Percentiles rank a stretch among this genome's conserved stretches.
Conservation (phyloP, 1,140 invertebrate species). For the Cydia splendana region DNA sequence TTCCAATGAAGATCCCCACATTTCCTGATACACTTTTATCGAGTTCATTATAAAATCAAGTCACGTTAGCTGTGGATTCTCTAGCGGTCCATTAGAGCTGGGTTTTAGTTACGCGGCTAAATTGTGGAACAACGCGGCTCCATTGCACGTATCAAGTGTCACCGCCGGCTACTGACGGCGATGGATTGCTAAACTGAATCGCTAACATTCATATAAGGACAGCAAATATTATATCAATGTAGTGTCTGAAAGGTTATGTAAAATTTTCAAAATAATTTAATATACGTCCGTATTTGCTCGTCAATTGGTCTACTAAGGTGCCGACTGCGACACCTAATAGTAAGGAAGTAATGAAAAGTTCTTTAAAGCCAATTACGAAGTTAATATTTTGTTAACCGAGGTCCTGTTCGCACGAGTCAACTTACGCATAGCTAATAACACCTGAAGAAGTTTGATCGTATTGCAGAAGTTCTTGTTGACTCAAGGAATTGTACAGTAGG, state of each 20-base stretch:
- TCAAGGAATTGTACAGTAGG: too few relatives aligned
- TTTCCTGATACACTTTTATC: not conserved
- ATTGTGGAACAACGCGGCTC: conserved; percentile 73
- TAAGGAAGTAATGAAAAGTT: too few relatives aligned
- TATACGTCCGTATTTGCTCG: too few relatives aligned
- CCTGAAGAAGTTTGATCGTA: too few relatives aligned
- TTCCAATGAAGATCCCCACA: not conserved
- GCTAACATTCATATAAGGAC: conserved; percentile 23
- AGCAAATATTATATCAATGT: conserved; percentile 16
- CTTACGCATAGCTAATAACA: too few relatives aligned
- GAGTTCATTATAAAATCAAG: conserved; percentile 31
- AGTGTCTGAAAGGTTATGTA: not conserved
- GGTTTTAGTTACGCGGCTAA: conserved; percentile 68
- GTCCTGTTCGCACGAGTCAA: too few relatives aligned
- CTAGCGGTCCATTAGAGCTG: conserved; percentile 62
- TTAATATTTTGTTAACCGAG: too few relatives aligned
- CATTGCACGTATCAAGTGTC: conserved; percentile 60
- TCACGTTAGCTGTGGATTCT: conserved; percentile 37
- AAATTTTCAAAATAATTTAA: too few relatives aligned
- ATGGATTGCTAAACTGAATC: conserved; percentile 49
- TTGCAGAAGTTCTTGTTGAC: too few relatives aligned
- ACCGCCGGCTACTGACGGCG: conserved; percentile 35
- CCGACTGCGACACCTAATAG: too few relatives aligned
- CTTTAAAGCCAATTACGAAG: too few relatives aligned
- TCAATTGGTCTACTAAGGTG: too few relatives aligned